Percentiles rank a stretch among this genome's conserved stretches.
Evolutionary conservation across 1,140 invertebrate species (phyloP).

Genomic region (Phymastichus coffea): DNA sequence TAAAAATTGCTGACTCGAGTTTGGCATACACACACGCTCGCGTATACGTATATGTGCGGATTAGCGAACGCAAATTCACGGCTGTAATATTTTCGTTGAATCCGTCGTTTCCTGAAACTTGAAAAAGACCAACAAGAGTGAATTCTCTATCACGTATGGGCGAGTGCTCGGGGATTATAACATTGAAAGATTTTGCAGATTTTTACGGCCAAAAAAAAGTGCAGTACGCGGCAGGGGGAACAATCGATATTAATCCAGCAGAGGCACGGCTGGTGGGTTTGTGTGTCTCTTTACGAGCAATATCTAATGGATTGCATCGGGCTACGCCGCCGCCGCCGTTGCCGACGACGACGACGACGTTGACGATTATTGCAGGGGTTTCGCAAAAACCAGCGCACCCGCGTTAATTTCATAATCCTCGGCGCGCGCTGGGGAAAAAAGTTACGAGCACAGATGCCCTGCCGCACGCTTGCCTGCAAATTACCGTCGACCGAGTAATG

Average conservation of each 20-base stretch:
- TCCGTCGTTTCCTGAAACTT: slow-evolving; percentile 11
- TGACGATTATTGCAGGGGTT: slow-evolving; percentile 54
- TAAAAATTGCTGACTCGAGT: background rate
- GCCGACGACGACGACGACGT: slow-evolving; percentile 57
- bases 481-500: slow-evolving; percentile 20
- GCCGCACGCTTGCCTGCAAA: slow-evolving; percentile 6
- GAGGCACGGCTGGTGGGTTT: too few species aligned
- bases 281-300: slow-evolving; percentile 55
- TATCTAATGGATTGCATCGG: slow-evolving; percentile 58
- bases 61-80: slow-evolving; percentile 9
- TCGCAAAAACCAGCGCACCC: slow-evolving; percentile 9
- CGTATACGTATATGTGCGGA: background rate
- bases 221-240: too few species aligned
- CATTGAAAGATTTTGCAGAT: slow-evolving; percentile 18
- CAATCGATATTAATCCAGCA: slow-evolving; percentile 12
- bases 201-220: slow-evolving; percentile 27
- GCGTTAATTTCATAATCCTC: slow-evolving; percentile 55
- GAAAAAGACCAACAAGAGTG: slow-evolving; percentile 13
- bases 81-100: slow-evolving; percentile 15
- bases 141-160: background rate
- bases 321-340: slow-evolving; percentile 33
- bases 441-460: slow-evolving; percentile 43
- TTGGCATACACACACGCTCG: too few species aligned
- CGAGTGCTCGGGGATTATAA: slow-evolving; percentile 16
- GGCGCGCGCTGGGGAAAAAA: slow-evolving; percentile 38